A percentile compares a stretch with the other conserved stretches of the same genome.
phyloP scores from a whole-genome alignment of 2,888 invertebrate species.

The Polymixis lichenea region DNA sequence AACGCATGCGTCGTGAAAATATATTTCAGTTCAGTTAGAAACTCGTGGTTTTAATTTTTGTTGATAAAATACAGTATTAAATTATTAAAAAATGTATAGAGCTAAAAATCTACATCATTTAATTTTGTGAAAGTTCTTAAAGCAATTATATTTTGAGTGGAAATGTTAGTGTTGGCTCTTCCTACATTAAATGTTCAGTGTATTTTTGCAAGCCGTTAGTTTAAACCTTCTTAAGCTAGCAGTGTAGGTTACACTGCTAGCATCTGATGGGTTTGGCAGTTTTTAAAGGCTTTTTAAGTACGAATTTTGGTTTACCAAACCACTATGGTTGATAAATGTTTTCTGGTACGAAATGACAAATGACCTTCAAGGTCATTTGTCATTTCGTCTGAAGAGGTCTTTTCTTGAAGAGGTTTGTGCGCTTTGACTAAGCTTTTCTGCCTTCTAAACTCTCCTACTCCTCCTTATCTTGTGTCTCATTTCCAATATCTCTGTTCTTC shows the following conservation, averaged over 20 bases:
- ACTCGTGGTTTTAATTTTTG: slow-evolving; percentile 16
- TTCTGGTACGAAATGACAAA: slow-evolving; percentile 1
- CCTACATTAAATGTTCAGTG: neutral
- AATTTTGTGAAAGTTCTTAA: neutral
- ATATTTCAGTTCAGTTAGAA: slow-evolving; percentile 41
- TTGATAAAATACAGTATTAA: slow-evolving; percentile 21
- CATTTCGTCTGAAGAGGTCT: too few relatives aligned
- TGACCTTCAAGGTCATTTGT: too few relatives aligned
- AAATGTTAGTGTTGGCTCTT: neutral
- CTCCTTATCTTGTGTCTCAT: too few relatives aligned
- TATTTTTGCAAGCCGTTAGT: neutral
- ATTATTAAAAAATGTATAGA: neutral
- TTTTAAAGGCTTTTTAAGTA: neutral
- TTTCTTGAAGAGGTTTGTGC: too few relatives aligned
- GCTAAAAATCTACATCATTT: neutral
- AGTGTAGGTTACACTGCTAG: too few relatives aligned
- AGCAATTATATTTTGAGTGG: neutral
- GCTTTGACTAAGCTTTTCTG: too few relatives aligned
- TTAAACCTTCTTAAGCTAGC: too few relatives aligned
- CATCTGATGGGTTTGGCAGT: too few relatives aligned
- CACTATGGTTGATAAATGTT: neutral
- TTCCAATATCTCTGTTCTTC: too few relatives aligned
- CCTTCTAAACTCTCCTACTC: too few relatives aligned
- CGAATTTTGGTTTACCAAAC: neutral
- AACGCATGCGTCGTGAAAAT: slow-evolving; percentile 64